phyloP scores from a whole-genome alignment of 2,888 invertebrate genomes.

The Tipula confusa region DNA sequence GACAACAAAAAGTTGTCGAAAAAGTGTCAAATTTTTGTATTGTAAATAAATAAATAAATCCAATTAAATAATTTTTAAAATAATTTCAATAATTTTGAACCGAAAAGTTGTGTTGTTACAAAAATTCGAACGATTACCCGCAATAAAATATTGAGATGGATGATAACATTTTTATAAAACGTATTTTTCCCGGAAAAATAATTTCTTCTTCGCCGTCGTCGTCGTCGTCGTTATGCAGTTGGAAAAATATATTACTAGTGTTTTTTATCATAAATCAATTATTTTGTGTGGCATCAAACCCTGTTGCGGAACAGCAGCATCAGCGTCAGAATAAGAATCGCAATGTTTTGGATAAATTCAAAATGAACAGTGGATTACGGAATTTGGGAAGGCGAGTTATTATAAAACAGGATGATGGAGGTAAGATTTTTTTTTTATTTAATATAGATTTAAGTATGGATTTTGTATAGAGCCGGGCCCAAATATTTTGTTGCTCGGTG shows the following conservation, averaged over 20 bases:
- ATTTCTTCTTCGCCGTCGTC: neutral
- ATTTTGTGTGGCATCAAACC: neutral
- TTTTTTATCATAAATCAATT: neutral
- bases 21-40: neutral
- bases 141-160: neutral
- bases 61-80: constrained; percentile 14
- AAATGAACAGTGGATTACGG: neutral
- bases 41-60: neutral
- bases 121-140: neutral
- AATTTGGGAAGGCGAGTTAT: neutral
- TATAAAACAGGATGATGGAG: neutral
- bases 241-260: too few relatives aligned
- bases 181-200: neutral
- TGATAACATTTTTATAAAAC: neutral
- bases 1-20: neutral
- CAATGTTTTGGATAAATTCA: neutral
- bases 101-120: neutral
- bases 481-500: too few relatives aligned
- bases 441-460: too few relatives aligned
- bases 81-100: constrained; percentile 3
- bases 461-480: too few relatives aligned
- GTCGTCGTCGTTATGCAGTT: too few relatives aligned
- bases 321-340: neutral
- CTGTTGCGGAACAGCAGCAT: neutral
- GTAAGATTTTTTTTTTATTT: neutral